Base-by-base conservation (phyloP, 37 sponge, comb jelly and placozoan species). In the Axinella damicornis region DNA sequence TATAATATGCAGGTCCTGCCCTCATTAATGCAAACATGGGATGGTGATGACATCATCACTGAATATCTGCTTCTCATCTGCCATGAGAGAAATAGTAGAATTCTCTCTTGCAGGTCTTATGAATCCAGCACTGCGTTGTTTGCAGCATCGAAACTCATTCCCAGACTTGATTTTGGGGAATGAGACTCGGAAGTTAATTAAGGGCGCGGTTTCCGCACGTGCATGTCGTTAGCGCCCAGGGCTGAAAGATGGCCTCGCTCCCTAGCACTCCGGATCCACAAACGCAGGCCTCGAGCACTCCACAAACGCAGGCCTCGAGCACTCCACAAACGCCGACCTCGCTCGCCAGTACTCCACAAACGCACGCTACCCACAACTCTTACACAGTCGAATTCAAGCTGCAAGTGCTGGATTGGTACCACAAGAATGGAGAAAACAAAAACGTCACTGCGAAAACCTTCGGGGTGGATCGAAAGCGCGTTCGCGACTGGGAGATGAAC, bases 361-460 rank as follows among this genome's bases (percentile, higher is more conserved):
- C 46, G 72, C n/a, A 22, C 53, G n/a, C 6, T 5, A 27, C n/a
- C 12, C 75, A 74, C 9, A 74, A 46, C 35, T 79, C 80, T 19
- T 79, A 67, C 55, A 63, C 80, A 40, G 69, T 79, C 30, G 56
- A 67, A 52, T 79, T 67, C 68, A 79, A 79, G 68, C 56, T 79
- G 41, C 32, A 79, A 25, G 80, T 65, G 14, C 55, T 79, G 11
- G 80, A 79, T 33, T 79, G 80, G 80, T 79, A 79, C 53, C 41
- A 79, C 55, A 53, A 18, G 16, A 65, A 79, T 64, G 80, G 80
- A 1, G 25, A 79, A 34, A 79, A 79, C 54, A 79, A 79, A 18
- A 30, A 36, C 6, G 18, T 27, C 20, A 66, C 80, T n/a, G 80
- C 80, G 30, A 79, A n/a, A 13, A 33, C 18, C 1, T 79, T 79